These are phyloP conservation scores for Parochlus steinenii DNA, from an alignment of 2,888 invertebrate genomes.

Conservation along the genomic window DNA sequence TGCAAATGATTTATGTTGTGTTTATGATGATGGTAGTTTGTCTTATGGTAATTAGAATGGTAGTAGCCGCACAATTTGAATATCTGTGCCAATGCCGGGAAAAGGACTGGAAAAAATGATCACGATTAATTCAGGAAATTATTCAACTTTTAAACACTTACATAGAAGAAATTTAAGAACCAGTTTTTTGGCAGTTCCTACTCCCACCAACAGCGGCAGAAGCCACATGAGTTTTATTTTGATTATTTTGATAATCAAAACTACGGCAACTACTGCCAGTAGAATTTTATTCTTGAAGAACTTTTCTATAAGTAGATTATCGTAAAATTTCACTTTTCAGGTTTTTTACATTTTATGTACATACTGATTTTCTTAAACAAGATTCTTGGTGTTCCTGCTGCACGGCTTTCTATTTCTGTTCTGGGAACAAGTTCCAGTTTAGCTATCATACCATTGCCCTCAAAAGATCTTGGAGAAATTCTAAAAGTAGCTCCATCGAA, in stretches of 20 bases:
- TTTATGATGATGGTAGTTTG: slow-evolving; percentile 68
- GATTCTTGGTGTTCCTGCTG: slow-evolving; percentile 38
- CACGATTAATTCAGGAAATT: no score
- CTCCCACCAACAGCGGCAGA: slow-evolving; percentile 58
- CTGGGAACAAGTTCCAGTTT: slow-evolving; percentile 53
- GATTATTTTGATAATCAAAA: slow-evolving; percentile 62
- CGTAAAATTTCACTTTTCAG: neutral
- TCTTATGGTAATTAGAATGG: slow-evolving; percentile 51
- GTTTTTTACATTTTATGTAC: no score
- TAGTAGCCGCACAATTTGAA: slow-evolving; percentile 76
- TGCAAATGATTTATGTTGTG: slow-evolving; percentile 66
- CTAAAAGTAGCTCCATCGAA: slow-evolving; percentile 57
- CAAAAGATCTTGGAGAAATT: slow-evolving; percentile 55
- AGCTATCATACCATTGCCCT: slow-evolving; percentile 54
- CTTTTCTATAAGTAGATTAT: slow-evolving; percentile 43
- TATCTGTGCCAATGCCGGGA: slow-evolving; percentile 60
- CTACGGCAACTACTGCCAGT: slow-evolving; percentile 55
- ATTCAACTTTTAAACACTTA: no score
- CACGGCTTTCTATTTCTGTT: slow-evolving; percentile 23
- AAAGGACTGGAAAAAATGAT: no score
- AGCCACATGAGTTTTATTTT: slow-evolving; percentile 67
- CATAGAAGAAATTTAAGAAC: slow-evolving; percentile 62
- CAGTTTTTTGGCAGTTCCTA: slow-evolving; percentile 69
- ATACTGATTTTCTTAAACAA: slow-evolving; percentile 24
- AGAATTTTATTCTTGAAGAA: slow-evolving; percentile 57